These are phyloP conservation scores for Ploceus nigricollis DNA, from an alignment of 2,113 vertebrate species.

Conservation along the genomic window DNA sequence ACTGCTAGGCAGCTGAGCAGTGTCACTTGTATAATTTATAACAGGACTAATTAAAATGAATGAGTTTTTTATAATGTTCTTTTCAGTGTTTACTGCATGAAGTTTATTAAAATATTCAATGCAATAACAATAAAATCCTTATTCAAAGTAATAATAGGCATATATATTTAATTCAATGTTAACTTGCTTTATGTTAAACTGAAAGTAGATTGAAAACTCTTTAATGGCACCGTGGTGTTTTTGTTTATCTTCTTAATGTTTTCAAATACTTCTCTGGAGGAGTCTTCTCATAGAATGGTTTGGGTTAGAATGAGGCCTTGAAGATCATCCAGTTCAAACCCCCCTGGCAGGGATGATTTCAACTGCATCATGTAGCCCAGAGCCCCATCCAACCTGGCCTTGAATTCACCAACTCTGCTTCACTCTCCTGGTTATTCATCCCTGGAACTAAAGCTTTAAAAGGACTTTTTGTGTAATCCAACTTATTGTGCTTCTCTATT, in stretches of 20 bases:
- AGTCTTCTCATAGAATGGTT: not conserved
- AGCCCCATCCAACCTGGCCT: not conserved
- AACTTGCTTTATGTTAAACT: constrained; percentile 45
- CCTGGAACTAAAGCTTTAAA: not conserved
- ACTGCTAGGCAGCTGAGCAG: constrained; percentile 40
- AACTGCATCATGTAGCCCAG: not conserved
- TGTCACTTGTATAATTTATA: constrained; percentile 67
- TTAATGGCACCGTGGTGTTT: not conserved
- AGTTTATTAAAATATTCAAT: constrained; percentile 70
- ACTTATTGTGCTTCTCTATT: not conserved
- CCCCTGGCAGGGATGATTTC: not conserved
- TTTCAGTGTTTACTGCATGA: constrained; percentile 44
- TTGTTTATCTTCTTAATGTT: not conserved
- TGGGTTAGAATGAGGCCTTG: not conserved
- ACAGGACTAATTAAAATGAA: constrained; percentile 78
- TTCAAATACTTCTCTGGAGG: not conserved
- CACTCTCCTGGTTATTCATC: not conserved
- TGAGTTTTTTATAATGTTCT: constrained; percentile 41
- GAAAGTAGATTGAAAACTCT: constrained; percentile 42
- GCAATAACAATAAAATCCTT: constrained; percentile 41
- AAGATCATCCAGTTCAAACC: not conserved
- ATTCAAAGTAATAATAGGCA: constrained; percentile 55
- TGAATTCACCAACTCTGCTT: not conserved
- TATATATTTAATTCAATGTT: constrained; percentile 61
- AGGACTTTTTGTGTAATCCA: not conserved